Conservation (phyloP, 2,113 vertebrate genomes). For the Varanus salvator region DNA sequence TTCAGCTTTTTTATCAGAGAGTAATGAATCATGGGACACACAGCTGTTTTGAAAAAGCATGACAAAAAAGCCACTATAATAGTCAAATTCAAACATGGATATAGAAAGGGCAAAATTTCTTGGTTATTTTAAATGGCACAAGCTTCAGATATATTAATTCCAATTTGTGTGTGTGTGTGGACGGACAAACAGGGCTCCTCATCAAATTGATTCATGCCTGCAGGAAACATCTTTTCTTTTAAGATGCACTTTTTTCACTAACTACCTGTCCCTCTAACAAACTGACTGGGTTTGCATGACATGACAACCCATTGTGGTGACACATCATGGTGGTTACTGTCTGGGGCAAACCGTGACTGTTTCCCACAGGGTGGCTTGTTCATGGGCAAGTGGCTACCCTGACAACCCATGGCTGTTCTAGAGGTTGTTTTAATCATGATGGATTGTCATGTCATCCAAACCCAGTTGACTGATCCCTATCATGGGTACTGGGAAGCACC, state of each 20-base stretch:
- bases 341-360: too few species aligned
- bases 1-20: conserved; percentile 43
- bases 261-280: background rate
- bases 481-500: too few species aligned
- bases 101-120: background rate
- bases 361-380: too few species aligned
- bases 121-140: conserved; percentile 53
- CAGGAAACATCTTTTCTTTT: background rate
- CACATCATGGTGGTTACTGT: too few species aligned
- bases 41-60: conserved; percentile 54
- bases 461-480: too few species aligned
- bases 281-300: too few species aligned
- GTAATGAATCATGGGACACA: conserved; percentile 64
- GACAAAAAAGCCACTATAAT: conserved; percentile 53
- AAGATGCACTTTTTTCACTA: background rate
- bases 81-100: conserved; percentile 29
- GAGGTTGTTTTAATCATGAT: too few species aligned
- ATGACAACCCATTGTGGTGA: too few species aligned
- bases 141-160: conserved; percentile 51
- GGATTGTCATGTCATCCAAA: too few species aligned
- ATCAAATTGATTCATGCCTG: background rate
- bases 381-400: too few species aligned
- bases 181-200: conserved; percentile 14
- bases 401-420: too few species aligned
- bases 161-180: conserved; percentile 32